Conservation (phyloP, 2,113 vertebrate genomes). For the Syngnathoides biaculeatus region DNA sequence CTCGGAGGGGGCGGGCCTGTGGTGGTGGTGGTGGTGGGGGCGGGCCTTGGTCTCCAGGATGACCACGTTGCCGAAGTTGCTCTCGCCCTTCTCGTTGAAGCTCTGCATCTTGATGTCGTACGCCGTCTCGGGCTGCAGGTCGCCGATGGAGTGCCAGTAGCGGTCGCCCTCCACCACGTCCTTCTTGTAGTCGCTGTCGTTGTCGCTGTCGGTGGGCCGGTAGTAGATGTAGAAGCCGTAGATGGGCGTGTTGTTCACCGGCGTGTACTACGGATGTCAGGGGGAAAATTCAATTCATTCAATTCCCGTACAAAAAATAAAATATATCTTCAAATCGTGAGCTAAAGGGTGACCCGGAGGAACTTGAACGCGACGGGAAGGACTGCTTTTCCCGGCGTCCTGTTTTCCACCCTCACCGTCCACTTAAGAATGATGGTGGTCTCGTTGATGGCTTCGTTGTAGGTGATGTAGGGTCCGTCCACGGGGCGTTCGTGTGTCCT, state of each 20-base stretch:
- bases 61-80: constrained; percentile 96
- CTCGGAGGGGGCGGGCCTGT: constrained; percentile 66
- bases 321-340: no score
- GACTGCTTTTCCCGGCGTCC: background rate
- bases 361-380: background rate
- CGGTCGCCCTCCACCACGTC: constrained; percentile 92
- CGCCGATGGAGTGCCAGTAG: constrained; percentile 94
- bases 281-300: no score
- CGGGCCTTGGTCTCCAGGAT: constrained; percentile 96
- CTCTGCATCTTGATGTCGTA: constrained; percentile 99
- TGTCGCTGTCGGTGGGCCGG: constrained; percentile 96
- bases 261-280: constrained; percentile 76
- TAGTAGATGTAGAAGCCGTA: constrained; percentile 98
- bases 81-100: constrained; percentile 94
- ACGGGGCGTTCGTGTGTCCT: constrained; percentile 85
- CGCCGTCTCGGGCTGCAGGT: constrained; percentile 92
- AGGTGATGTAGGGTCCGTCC: constrained; percentile 94
- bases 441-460: constrained; percentile 93
- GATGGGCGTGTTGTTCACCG: constrained; percentile 97
- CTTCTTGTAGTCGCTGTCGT: constrained; percentile 97
- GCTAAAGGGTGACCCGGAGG: no score
- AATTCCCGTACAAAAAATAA: no score
- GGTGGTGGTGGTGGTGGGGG: constrained; percentile 71
- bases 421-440: constrained; percentile 97
- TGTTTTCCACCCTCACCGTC: constrained; percentile 78